Base-by-base conservation (phyloP, 2,888 invertebrate species). In the Pasiphila rectangulata region DNA sequence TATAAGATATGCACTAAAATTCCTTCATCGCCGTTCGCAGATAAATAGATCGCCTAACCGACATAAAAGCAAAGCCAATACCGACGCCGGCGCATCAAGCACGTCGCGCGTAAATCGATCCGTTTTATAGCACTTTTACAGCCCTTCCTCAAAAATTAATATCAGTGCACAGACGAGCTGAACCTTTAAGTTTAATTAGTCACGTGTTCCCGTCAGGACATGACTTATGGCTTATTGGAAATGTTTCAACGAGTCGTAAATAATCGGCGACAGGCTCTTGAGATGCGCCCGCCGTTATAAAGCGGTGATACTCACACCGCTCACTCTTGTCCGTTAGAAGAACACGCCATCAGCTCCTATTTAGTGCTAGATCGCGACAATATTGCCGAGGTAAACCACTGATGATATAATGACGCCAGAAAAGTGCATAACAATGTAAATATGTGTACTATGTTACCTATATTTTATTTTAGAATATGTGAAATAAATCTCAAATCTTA, bases 191-290 rank as follows among this genome's bases (percentile, higher is more conserved):
- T 73, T 78, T 75, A 79, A 79, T 81, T 76, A 79, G 75, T 75
- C 69, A 78, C 75, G 65, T 75, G 75, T 70, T 51, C 48, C 51
- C 58, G 69, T 70, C 75, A 47, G n/a, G 54, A 42, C 43, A 75
- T 80, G 82, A 82, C 72, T 80, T 79, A 80, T 78, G 56, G 77
- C 69, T 60, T 78, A 80, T 80, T 77, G 75, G 69, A 67, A 63
- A 55, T 51, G 49, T 38, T 45, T 48, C 50, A 50, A 44, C 47
- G 44, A 51, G 32, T 52, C 48, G 38, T 59, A 51, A 54, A 59
- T 42, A 38, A 48, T 46, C 29, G 25, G 36, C n/a, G 16, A 19
- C 25, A 6, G 23, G 12, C 12, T 21, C 5, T 1, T n/a, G 5
- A 16, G 19, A n/a, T 21, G 5, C 25, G n/a, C 34, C 15, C 12